phyloP scores from a whole-genome alignment of 2,888 invertebrate genomes.

The Acleris sparsana region DNA sequence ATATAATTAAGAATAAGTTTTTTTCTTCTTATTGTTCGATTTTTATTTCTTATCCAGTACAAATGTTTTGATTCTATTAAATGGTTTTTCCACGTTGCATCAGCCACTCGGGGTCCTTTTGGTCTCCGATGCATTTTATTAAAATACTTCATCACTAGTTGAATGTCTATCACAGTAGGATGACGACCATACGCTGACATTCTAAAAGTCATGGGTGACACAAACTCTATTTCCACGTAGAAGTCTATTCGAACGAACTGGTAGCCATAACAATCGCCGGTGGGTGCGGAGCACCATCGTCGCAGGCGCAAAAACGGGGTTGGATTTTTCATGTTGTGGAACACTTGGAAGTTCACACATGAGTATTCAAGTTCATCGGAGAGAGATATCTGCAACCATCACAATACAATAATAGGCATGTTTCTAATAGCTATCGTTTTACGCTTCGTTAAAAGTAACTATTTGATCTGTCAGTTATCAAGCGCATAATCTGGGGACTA shows the following conservation, averaged over 20 bases:
- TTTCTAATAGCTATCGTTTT: no score
- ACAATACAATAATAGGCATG: neutral
- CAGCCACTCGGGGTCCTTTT: no score
- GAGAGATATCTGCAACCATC: conserved; percentile 52
- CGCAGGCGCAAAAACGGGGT: conserved; percentile 40
- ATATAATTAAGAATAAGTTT: no score
- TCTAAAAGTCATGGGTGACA: conserved; percentile 37
- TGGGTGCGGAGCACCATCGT: conserved; percentile 49
- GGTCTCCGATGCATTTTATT: no score
- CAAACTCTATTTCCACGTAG: conserved; percentile 47
- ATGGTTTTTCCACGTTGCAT: no score
- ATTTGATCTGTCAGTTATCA: no score
- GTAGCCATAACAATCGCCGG: conserved; percentile 45
- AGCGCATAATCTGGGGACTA: no score
- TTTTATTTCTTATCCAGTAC: no score
- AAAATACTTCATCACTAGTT: no score
- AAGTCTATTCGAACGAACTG: conserved; percentile 51
- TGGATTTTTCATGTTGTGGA: neutral
- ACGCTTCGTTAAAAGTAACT: no score
- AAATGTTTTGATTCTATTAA: no score
- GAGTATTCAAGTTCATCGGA: conserved; percentile 51
- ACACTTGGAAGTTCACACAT: conserved; percentile 49
- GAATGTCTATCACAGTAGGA: conserved; percentile 40
- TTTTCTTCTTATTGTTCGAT: no score
- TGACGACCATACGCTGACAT: conserved; percentile 47